Evolutionary conservation across 2,113 vertebrate species (phyloP), one percentile per base, ranked within the genome.

Genomic region (Phrynocephalus versicolor): DNA sequence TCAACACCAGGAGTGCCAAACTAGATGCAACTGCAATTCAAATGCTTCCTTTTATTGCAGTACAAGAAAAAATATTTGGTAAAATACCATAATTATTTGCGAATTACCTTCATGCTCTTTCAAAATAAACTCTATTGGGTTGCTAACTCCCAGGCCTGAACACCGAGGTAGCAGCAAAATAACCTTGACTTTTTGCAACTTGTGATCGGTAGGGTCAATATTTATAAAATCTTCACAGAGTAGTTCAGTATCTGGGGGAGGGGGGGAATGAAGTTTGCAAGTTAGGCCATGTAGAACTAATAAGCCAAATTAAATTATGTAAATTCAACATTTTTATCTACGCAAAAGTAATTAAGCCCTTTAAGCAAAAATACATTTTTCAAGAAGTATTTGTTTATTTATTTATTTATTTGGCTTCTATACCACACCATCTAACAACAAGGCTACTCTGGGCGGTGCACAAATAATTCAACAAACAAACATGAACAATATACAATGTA

Each of bases 81-180:
- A 82, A 72, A 71, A 13, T 18, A n/a, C n/a, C n/a, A n/a, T n/a
- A 55, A 81, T 55, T 14, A 39, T 41, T 18, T 67, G 16, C 16
- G 82, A 81, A 25, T 87, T 96, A 98, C 98, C 97, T 97, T 96
- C 92, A 2, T 96, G 93, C 86, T 98, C 98, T 92, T 93, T 96
- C 92, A 98, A 92, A 90, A 99, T 96, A 87, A 98, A 97, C 58
- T 98, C 97, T 25, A 98, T 91, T 21, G 97, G 98, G 89, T 98
- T 97, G 88, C 97, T 97, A 90, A 97, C 91, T 39, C 97, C 98
- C 78, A 98, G 96, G 85, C 95, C 91, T 60, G 98, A 99, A 88
- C 97, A 98, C 2, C 91, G 97, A 57, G 98, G 98, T 6, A 96
- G 93, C 88, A 99, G 90, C 87, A 98, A 92, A 92, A 98, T 96